Evolutionary conservation across 2,113 vertebrate genomes (phyloP).

Genomic region (Neomonachus schauinslandi): DNA sequence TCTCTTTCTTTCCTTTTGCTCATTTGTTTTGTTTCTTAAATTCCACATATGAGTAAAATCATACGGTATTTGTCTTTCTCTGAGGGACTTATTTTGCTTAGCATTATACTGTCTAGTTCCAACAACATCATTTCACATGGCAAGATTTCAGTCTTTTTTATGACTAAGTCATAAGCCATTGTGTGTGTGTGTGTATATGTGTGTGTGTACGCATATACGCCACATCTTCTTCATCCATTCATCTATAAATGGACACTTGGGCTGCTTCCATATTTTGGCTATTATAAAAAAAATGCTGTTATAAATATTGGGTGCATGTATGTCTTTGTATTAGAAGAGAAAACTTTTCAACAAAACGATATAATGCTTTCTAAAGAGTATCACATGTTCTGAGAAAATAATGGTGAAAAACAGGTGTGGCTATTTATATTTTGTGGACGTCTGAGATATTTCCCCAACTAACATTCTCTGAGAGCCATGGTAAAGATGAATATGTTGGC

Average conservation of each 20-base stretch:
- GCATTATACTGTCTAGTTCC: not conserved
- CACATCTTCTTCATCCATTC: not conserved
- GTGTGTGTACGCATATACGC: fast-evolving
- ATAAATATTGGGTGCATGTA: not conserved
- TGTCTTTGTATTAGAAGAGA: not conserved
- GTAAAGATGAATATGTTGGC: not conserved
- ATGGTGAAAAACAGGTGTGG: not conserved
- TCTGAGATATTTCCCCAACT: not conserved
- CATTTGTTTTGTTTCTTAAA: not conserved
- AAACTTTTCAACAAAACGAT: not conserved
- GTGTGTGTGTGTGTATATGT: too few relatives aligned
- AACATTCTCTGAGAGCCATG: not conserved
- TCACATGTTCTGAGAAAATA: not conserved
- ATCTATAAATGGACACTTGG: not conserved
- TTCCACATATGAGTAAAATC: not conserved
- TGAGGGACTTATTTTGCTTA: not conserved
- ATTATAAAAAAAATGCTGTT: not conserved
- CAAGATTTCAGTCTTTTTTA: not conserved
- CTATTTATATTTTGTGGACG: not conserved
- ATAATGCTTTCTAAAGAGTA: not conserved
- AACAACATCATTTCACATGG: not conserved
- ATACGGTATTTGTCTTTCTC: not conserved
- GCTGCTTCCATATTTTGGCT: not conserved
- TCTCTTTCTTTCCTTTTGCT: not conserved
- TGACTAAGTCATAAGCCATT: not conserved